Base-by-base conservation (phyloP, 2,797 vertebrate genomes). In the Pipistrellus nathusii region DNA sequence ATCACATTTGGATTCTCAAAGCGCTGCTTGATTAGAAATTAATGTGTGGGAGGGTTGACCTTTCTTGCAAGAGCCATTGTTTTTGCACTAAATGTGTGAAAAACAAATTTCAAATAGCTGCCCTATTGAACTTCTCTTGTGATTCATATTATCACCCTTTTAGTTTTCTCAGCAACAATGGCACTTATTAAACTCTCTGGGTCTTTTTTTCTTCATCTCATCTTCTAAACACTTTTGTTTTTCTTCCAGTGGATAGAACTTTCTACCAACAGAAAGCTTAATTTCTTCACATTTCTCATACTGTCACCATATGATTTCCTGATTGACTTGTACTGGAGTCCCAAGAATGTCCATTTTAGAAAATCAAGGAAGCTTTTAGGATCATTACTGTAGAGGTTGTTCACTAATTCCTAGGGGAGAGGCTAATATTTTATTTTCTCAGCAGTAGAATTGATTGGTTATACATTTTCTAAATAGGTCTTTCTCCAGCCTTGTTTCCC, bases 81-180 rank as follows among this genome's bases (percentile, higher is more conserved):
- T 98, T 98, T 97, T 98, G 87, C 95, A 97, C 96, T 95, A 91
- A 98, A 97, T 96, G 94, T 98, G 98, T 97, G 98, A 98, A 98
- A 98, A 98, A 97, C 97, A 98, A 98, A 98, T 98, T 98, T 98
- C 95, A 95, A 96, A 96, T 96, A 97, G 97, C 94, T 91, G 93
- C 91, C 96, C 96, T 97, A 80, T 97, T 98, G 97, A 95, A 93
- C 94, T 93, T 97, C 95, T 97, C 97, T 98, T 96, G 91, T 95
- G 95, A 93, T 97, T 98, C 51, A 27, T 95, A 95, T 98, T 97
- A 97, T 97, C 94, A 85, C 80, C 84, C 90, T 73, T 96, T 97
- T 96, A 96, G 86, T 91, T 96, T 96, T 98, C 95, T 97, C 78
- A 62, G 46, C 76, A 95, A 91, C 94, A 95, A 96, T 57, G 91